Evolutionary conservation across 2,888 invertebrate species (phyloP), one percentile per base, ranked within the genome.

Genomic region (Stegana nigrithorax): DNA sequence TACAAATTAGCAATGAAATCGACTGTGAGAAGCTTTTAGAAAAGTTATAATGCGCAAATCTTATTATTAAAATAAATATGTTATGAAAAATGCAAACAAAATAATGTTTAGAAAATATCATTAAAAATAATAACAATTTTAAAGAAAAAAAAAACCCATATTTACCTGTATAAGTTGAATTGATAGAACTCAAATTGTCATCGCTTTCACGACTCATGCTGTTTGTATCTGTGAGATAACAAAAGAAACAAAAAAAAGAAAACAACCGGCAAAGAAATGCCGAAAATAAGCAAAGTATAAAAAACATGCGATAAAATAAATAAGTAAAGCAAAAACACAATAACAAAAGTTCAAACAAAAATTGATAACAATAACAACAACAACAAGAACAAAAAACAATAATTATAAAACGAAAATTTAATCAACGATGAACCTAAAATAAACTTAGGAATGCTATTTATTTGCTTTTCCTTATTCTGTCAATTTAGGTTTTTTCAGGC

Each of bases 181-280:
- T 82, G 65, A 82, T 79, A 67, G 82, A 82, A 73, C 81, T 82
- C 71, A 82, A 74, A 68, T 82, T 82, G 81, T 82, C 82, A 82
- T 82, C 82, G 80, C 82, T 82, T 82, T 82, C 82, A 81, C 82
- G 82, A 81, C 81, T 82, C 82, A 82, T 82, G 76, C 79, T 82
- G 75, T 73, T 78, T 71, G 75, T 75, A 65, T 81, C 82, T 82
- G 80, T 58, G 79, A 68, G 25, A 68, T 55, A 58, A 59, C 51
- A 45, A 62, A 63, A 65, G 69, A 73, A 73, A 71, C 71, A 71
- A 65, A 65, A 64, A 67, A 62, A 59, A 26, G 63, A 60, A 64
- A 59, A 56, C 64, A 68, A 68, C 68, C 66, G 66, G 59, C 57
- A 36, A 36, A 62, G 47, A 55, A 67, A 70, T 65, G 67, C 19